Evolutionary conservation across 2,888 invertebrate species (phyloP), one percentile per base, ranked within the genome.

Genomic region (Sinohyriopsis cumingii): DNA sequence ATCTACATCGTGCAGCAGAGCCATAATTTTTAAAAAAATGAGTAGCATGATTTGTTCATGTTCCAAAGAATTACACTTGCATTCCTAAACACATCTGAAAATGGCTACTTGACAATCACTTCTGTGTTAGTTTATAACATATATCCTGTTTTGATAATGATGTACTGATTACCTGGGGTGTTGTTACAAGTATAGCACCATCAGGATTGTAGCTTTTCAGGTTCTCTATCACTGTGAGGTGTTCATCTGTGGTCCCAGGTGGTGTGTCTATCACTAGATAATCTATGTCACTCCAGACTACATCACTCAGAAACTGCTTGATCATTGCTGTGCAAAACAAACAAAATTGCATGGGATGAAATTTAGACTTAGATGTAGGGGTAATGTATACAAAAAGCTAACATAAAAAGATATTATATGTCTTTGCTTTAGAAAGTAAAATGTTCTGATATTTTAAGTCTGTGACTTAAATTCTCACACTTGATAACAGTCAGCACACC

Each of bases 221-320:
- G 90, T 95, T 95, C 76, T 94, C 94, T 2, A 95, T 93, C 0
- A 95, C 93, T 0, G 97, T 95, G 53, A 98, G 92, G 91, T 98
- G 98, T 91, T 99, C 98, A 91, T 98, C 98, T 0, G 97, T 97
- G 15, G 91, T 98, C 1, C 96, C 98, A 59, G 98, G 98, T 0
- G 98, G 98, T 3, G 98, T 98, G 87, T 98, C 98, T 68, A 98
- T 93, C 28, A 98, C 91, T 57, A 98, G 91, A 87, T 95, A 95
- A 90, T 99, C 97, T 76, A 98, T 90, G 28, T 93, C 93, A 12
- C 96, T 96, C 98, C 98, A 98, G 90, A 97, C 97, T 33, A 98
- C 98, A 91, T 98, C 97, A 79, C 95, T 94, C 56, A 98, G 91
- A 91, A 98, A 98, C 91, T 98, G 97, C 70, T 94, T 94, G 85